phyloP scores from a whole-genome alignment of 2,113 vertebrate genomes.

The Egretta garzetta region DNA sequence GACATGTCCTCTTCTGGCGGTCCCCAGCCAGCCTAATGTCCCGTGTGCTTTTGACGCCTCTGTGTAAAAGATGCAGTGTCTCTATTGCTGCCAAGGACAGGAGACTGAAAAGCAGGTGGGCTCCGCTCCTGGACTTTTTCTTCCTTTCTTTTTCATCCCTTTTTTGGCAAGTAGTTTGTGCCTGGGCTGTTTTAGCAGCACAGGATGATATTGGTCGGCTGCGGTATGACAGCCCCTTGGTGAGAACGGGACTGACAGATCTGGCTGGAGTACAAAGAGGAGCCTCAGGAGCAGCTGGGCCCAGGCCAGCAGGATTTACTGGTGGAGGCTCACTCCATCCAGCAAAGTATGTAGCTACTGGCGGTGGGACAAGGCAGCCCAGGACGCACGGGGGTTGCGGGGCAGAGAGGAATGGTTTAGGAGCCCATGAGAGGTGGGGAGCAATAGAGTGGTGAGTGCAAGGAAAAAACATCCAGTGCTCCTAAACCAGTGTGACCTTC shows the following conservation, averaged over 20 bases:
- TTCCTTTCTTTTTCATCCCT: not conserved
- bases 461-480: not conserved
- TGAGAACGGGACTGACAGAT: not conserved
- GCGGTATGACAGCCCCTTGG: not conserved
- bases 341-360: conserved; percentile 35
- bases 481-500: not conserved
- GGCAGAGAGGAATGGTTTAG: not conserved
- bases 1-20: not conserved
- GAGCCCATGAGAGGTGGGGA: not conserved
- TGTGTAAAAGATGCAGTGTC: not conserved
- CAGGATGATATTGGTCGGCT: conserved; percentile 12
- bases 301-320: conserved; percentile 32
- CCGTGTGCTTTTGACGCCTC: not conserved
- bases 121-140: not conserved
- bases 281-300: conserved; percentile 12
- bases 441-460: rapidly evolving
- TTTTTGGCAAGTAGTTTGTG: not conserved
- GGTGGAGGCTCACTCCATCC: not conserved
- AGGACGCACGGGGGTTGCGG: not conserved
- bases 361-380: not conserved
- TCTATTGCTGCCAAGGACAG: not conserved
- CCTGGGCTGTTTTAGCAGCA: conserved; percentile 22
- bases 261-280: conserved; percentile 46
- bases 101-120: not conserved
- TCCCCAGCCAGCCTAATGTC: not conserved